phyloP scores from a whole-genome alignment of 92 coral and sea anemone species.

The Epizoanthus ramosus region DNA sequence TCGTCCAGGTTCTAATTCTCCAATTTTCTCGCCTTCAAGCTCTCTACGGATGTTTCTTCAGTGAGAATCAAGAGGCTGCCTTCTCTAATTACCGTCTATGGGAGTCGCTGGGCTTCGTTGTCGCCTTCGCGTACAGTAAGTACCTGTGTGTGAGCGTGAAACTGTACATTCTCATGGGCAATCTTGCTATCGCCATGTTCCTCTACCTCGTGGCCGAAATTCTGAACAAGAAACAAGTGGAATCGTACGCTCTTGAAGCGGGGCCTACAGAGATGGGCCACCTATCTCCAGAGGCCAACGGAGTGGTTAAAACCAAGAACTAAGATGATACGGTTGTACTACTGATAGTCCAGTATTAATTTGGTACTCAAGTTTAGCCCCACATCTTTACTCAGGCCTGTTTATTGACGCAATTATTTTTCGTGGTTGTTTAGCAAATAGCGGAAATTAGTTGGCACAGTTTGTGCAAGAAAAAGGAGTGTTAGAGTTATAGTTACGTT shows the following conservation, averaged over 20 bases:
- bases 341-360: too few species aligned
- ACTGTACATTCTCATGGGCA: slow-evolving; percentile 78
- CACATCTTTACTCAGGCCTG: too few species aligned
- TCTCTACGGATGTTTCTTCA: slow-evolving; percentile 89
- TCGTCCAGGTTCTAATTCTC: background rate
- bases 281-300: background rate
- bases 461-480: too few species aligned
- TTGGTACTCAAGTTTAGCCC: too few species aligned
- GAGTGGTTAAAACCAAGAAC: background rate
- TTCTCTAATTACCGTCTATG: slow-evolving; percentile 98
- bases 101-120: slow-evolving; percentile 95
- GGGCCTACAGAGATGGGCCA: slow-evolving; percentile 6
- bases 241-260: slow-evolving; percentile 12
- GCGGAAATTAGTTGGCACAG: too few species aligned
- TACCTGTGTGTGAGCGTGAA: slow-evolving; percentile 79
- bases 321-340: too few species aligned
- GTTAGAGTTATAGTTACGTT: too few species aligned
- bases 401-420: too few species aligned
- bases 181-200: slow-evolving; percentile 68
- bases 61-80: slow-evolving; percentile 95
- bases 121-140: slow-evolving; percentile 92
- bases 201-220: slow-evolving; percentile 78
- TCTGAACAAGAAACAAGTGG: slow-evolving; percentile 19
- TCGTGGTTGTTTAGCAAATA: too few species aligned
- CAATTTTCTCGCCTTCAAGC: slow-evolving; percentile 53